Conservation (phyloP, 2,113 vertebrate species). For the Chunga burmeisteri region DNA sequence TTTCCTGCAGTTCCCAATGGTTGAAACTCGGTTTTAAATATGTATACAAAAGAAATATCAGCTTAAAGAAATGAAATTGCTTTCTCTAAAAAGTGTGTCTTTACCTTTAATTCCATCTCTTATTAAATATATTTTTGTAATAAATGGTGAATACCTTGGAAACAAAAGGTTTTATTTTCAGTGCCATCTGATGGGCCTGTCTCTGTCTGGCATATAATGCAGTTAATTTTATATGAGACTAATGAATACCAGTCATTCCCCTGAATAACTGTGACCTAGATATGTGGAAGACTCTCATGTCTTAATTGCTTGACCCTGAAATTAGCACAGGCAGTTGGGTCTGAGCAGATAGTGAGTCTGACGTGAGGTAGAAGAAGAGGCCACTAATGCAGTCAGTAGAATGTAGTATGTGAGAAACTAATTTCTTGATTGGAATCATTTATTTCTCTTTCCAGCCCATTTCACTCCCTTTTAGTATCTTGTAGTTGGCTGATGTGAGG, state of each 20-base stretch:
- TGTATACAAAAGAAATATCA: not conserved
- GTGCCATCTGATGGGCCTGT: not conserved
- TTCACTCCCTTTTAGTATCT: not conserved
- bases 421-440: not conserved
- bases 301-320: conserved; percentile 22
- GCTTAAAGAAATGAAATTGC: not conserved
- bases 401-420: not conserved
- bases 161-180: not conserved
- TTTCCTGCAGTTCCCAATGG: not conserved
- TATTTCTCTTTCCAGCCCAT: not conserved
- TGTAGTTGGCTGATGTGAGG: not conserved
- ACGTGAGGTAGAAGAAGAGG: not conserved
- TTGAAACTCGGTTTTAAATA: not conserved
- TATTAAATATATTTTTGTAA: not conserved
- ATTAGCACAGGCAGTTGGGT: not conserved
- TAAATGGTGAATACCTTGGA: not conserved
- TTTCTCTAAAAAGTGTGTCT: not conserved
- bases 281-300: not conserved
- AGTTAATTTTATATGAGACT: conserved; percentile 3
- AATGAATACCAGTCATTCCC: not conserved
- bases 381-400: not conserved
- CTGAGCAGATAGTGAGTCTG: not conserved
- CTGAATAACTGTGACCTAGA: not conserved
- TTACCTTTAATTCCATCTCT: not conserved
- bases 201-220: not conserved